phyloP scores from a whole-genome alignment of 2,888 invertebrate genomes.

The Leucophenga montana region DNA sequence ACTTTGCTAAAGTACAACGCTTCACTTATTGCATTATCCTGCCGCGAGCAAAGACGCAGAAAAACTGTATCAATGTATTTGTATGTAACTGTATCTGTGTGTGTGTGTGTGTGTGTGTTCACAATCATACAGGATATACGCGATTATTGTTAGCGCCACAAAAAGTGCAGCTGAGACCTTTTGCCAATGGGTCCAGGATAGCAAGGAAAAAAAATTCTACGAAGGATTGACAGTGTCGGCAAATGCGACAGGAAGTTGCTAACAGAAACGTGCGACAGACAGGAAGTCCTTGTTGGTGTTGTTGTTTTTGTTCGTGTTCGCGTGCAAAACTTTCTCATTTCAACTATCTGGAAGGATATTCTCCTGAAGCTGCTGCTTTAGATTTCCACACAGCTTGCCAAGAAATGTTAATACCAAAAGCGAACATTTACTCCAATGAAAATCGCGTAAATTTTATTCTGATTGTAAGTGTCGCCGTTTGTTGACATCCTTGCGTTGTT shows the following conservation, averaged over 20 bases:
- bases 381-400: conserved; percentile 11
- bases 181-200: conserved; percentile 56
- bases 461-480: conserved; percentile 65
- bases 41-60: conserved; percentile 36
- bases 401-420: conserved; percentile 66
- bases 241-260: background rate
- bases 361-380: background rate
- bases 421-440: conserved; percentile 67
- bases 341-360: background rate
- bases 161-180: conserved; percentile 61
- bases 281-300: conserved; percentile 12
- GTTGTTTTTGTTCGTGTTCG: background rate
- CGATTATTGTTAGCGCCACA: conserved; percentile 39
- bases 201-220: conserved; percentile 41
- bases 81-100: background rate
- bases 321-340: conserved; percentile 13
- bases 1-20: conserved; percentile 35
- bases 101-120: conserved; percentile 1
- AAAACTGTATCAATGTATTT: background rate
- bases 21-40: conserved; percentile 65
- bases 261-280: background rate
- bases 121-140: conserved; percentile 31
- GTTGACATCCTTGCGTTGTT: conserved; percentile 27
- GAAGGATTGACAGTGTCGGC: conserved; percentile 18
- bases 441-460: conserved; percentile 67